Percentiles rank a stretch among this genome's conserved stretches.
phyloP scores from a whole-genome alignment of 2,888 invertebrate genomes.

The Melanostoma mellinum region DNA sequence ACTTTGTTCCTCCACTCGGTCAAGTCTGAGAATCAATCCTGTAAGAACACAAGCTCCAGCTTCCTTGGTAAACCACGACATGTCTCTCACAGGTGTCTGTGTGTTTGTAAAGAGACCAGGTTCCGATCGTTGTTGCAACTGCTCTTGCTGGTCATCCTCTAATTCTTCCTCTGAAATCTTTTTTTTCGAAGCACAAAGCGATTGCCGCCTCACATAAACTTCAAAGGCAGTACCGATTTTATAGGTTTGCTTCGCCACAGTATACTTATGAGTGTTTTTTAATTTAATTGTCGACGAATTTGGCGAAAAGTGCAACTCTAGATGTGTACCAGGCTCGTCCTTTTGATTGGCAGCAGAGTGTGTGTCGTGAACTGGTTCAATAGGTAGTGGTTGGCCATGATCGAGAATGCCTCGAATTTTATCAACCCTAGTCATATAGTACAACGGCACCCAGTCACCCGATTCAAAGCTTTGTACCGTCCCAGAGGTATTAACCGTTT shows the following conservation, averaged over 20 bases:
- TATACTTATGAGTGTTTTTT: constrained; percentile 78
- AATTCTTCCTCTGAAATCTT: constrained; percentile 36
- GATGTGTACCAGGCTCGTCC: constrained; percentile 81
- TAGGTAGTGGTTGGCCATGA: constrained; percentile 81
- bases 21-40: constrained; percentile 80
- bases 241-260: constrained; percentile 78
- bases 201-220: constrained; percentile 80
- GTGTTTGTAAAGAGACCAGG: constrained; percentile 75
- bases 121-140: constrained; percentile 58
- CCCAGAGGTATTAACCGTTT: constrained; percentile 78
- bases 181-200: constrained; percentile 77
- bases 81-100: constrained; percentile 78
- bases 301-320: constrained; percentile 80
- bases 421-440: constrained; percentile 81
- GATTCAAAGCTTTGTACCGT: constrained; percentile 73
- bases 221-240: constrained; percentile 81
- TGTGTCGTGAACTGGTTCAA: constrained; percentile 78
- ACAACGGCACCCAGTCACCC: constrained; percentile 81
- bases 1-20: constrained; percentile 74
- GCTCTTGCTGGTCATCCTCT: constrained; percentile 58
- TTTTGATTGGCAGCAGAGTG: constrained; percentile 78
- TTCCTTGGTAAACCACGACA: constrained; percentile 82
- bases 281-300: constrained; percentile 79
- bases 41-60: constrained; percentile 82
- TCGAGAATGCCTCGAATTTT: constrained; percentile 82